Evolutionary conservation across 2,797 vertebrate species (phyloP), one percentile per base, ranked within the genome.

Genomic region (Molossus molossus): DNA sequence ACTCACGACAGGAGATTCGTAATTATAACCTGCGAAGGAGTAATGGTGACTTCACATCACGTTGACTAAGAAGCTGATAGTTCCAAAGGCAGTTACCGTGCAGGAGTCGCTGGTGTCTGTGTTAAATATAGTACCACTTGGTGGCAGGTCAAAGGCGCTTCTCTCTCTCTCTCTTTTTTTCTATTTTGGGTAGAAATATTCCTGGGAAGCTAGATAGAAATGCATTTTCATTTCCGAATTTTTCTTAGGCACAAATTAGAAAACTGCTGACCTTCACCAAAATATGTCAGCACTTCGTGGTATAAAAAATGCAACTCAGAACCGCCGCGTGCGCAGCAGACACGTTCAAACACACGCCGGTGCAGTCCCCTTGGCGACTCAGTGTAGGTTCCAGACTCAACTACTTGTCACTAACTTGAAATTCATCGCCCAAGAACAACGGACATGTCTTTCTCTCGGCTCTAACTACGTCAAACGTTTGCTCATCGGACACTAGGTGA

Each of bases 91-190:
- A 98, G 97, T 77, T 98, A 97, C 97, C 85, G 64, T 97, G 98
- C 95, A 94, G 87, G 97, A 97, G 98, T 98, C 98, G 99, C 99
- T 99, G 99, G 99, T 99, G 99, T 98, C 98, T 96, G 85, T 76
- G 95, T 98, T 97, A 98, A 72, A 98, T 97, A 97, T 93, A 97
- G 98, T 97, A 98, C 98, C 98, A 98, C 97, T 90, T 92, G 96
- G 98, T 98, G 98, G 97, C 97, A 97, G 96, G 96, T 95, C 97
- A 97, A 99, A 99, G 99, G 98, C 98, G 98, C 98, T 99, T 99
- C 98, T 98, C 94, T 33, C 94, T 97, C 96, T 95, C 72, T 93
- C 95, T 93, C 50, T 57, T 95, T 97, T 98, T 97, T 98, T 98
- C 96, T 98, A 94, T 93, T 96, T 98, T 98, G 98, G 98, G 98